Evolutionary conservation across 2,113 vertebrate genomes (phyloP).

Genomic region (Anguilla rostrata): DNA sequence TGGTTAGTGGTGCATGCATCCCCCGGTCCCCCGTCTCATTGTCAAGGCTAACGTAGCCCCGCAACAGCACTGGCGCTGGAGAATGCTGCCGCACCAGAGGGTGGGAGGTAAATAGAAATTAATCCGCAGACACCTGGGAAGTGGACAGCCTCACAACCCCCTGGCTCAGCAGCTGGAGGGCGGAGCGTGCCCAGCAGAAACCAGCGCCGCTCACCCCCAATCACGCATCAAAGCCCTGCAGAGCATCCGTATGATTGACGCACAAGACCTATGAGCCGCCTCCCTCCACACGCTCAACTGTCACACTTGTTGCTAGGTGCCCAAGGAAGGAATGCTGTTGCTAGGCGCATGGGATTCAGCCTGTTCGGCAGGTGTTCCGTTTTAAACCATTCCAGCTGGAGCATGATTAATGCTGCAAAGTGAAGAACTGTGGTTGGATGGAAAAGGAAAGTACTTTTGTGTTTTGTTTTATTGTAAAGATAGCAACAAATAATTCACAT

Average conservation of each 20-base stretch:
- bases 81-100: not conserved
- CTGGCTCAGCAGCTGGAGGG: not conserved
- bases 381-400: not conserved
- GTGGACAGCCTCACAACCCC: not conserved
- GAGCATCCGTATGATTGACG: not conserved
- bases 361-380: not conserved
- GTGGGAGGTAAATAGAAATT: not conserved
- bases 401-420: not conserved
- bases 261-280: not conserved
- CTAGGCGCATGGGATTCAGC: not conserved
- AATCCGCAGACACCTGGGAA: not conserved
- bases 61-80: not conserved
- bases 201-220: not conserved
- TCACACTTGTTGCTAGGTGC: conserved; percentile 25
- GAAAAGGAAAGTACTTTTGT: not conserved
- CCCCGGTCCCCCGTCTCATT: not conserved
- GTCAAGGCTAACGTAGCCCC: not conserved
- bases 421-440: not conserved
- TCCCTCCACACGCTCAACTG: not conserved
- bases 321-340: conserved; percentile 5
- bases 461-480: not conserved
- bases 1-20: not conserved
- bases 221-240: not conserved
- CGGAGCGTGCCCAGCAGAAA: not conserved
- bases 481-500: not conserved